phyloP scores from a whole-genome alignment of 2,888 invertebrate genomes.

The Zhuqinia jingwanae region DNA sequence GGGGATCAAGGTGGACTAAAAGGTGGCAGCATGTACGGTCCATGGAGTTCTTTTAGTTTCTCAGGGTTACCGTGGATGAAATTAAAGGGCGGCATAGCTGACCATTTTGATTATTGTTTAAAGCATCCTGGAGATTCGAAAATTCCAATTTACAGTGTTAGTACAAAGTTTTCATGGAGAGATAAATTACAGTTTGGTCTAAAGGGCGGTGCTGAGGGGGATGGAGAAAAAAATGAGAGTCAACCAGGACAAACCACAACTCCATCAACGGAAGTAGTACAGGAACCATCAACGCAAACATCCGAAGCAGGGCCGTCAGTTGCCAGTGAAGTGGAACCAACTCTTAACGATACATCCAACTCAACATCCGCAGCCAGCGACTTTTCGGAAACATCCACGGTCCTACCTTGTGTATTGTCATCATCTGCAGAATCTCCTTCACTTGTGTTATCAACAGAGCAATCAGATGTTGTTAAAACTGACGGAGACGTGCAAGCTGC shows the following conservation, averaged over 20 bases:
- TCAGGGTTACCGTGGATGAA: conserved; percentile 64
- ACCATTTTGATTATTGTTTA: conserved; percentile 16
- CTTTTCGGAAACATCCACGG: neutral
- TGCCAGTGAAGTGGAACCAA: neutral
- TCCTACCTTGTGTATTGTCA: conserved; percentile 5
- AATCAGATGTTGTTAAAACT: neutral
- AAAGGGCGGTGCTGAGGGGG: conserved; percentile 50
- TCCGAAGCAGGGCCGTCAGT: conserved; percentile 26
- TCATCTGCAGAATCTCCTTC: conserved; percentile 3
- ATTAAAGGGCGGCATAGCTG: conserved; percentile 49
- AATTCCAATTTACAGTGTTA: conserved; percentile 52
- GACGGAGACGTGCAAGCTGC: neutral
- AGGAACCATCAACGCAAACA: neutral
- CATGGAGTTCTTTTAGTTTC: conserved; percentile 46
- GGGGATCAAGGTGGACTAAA: conserved; percentile 56
- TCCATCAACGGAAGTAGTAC: neutral
- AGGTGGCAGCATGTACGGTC: conserved; percentile 50
- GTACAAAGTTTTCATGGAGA: conserved; percentile 65
- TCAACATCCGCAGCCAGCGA: neutral
- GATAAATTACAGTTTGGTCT: conserved; percentile 29
- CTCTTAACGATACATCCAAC: neutral
- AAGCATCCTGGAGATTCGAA: neutral
- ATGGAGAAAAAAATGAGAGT: conserved; percentile 2
- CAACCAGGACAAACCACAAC: neutral
- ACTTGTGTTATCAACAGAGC: too few relatives aligned